A percentile compares a stretch with the other conserved stretches of the same genome.
Evolutionary conservation across 2,888 invertebrate genomes (phyloP).

Genomic region (Drosophila helvetica): DNA sequence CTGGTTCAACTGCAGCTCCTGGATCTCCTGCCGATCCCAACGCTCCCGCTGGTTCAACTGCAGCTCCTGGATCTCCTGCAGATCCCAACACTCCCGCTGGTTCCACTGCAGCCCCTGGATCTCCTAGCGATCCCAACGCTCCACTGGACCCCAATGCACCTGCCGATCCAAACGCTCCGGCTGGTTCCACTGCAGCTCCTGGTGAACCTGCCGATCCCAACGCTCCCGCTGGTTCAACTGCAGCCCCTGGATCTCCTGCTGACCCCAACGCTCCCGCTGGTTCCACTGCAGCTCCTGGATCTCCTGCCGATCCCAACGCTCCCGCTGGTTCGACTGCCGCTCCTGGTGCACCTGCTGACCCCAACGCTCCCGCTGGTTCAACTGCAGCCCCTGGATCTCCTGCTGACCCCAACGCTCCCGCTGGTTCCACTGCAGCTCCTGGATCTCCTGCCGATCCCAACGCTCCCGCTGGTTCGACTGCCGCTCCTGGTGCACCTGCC

Average conservation of each 20-base stretch:
- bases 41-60: neutral
- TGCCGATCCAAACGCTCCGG: conserved; percentile 38
- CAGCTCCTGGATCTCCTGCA: conserved; percentile 1
- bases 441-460: conserved; percentile 34
- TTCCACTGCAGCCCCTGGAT: neutral
- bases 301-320: conserved; percentile 20
- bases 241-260: conserved; percentile 21
- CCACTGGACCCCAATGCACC: conserved; percentile 37
- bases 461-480: conserved; percentile 29
- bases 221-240: conserved; percentile 10
- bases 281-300: conserved; percentile 22
- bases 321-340: conserved; percentile 24
- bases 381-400: conserved; percentile 33
- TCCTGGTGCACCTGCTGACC: conserved; percentile 32
- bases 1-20: neutral
- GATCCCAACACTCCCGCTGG: neutral
- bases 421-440: conserved; percentile 31
- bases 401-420: conserved; percentile 23
- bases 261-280: conserved; percentile 28
- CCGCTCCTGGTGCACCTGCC: conserved; percentile 12
- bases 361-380: conserved; percentile 42
- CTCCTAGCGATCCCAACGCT: conserved; percentile 15
- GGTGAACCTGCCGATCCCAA: conserved; percentile 31
- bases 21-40: conserved; percentile 21
- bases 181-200: conserved; percentile 17